Conservation (phyloP, 1,140 invertebrate genomes). For the Drosophila albomicans region DNA sequence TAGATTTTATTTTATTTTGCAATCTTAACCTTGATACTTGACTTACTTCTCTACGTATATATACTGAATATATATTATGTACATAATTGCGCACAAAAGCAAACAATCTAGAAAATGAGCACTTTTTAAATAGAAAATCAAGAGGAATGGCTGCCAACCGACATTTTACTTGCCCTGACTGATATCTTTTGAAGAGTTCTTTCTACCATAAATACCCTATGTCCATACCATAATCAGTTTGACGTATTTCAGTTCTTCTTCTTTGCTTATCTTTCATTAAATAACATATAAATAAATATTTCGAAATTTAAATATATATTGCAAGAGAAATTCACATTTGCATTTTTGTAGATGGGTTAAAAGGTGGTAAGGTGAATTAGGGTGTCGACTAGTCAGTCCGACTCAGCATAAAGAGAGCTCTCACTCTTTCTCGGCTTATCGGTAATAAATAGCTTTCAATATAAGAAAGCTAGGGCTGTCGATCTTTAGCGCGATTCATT, state of each 20-base stretch:
- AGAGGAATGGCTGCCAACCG: constrained; percentile 32
- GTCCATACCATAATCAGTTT: neutral
- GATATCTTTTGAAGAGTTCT: constrained; percentile 15
- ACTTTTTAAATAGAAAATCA: constrained; percentile 36
- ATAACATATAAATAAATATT: neutral
- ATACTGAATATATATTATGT: neutral
- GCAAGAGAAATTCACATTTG: too few species aligned
- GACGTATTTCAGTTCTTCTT: neutral
- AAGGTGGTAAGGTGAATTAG: neutral
- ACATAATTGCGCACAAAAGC: constrained; percentile 65
- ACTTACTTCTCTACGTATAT: constrained; percentile 9
- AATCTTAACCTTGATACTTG: constrained; percentile 70
- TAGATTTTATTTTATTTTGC: constrained; percentile 43
- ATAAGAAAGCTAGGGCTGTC: constrained; percentile 5
- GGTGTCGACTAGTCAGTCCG: neutral
- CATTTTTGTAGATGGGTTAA: too few species aligned
- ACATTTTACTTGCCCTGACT: constrained; percentile 31
- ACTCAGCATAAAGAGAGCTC: neutral
- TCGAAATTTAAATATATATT: neutral
- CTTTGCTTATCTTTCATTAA: neutral
- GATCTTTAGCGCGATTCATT: neutral
- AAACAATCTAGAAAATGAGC: constrained; percentile 63
- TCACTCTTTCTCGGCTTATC: neutral
- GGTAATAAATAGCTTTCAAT: neutral
- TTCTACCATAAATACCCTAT: neutral